phyloP scores from a whole-genome alignment of 2,797 vertebrate species.

The Florisuga fusca region DNA sequence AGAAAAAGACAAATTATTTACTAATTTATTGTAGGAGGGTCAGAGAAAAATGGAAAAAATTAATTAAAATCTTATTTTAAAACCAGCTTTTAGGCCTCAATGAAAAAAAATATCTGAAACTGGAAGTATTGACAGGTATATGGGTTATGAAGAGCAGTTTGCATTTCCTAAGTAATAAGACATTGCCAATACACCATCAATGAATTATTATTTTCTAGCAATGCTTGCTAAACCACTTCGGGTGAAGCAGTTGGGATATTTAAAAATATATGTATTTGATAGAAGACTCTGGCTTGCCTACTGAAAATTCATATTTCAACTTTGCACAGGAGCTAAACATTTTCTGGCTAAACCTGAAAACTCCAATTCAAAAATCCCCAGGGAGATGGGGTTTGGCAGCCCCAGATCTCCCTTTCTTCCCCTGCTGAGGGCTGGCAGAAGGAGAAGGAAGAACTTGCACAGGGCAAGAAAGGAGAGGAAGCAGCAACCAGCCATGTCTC shows the following conservation, averaged over 20 bases:
- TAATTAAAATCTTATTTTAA: neutral
- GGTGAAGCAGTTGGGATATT: neutral
- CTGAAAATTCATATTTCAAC: neutral
- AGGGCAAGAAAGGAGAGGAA: neutral
- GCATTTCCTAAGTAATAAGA: neutral
- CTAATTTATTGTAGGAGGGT: neutral
- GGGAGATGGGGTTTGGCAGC: neutral
- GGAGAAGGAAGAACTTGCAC: rapidly evolving
- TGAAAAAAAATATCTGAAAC: neutral
- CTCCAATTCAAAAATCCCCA: neutral
- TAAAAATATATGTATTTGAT: neutral
- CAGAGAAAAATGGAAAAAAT: neutral
- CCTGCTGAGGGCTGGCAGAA: rapidly evolving
- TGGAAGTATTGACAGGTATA: neutral
- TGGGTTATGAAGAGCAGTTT: neutral
- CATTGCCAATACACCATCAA: neutral
- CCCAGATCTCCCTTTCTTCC: neutral
- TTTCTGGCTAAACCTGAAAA: neutral
- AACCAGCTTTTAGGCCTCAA: neutral
- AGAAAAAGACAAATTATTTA: neutral
- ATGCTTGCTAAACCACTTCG: neutral
- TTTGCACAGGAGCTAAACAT: neutral
- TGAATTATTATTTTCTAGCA: neutral
- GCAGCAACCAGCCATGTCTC: neutral
- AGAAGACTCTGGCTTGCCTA: neutral